Evolutionary conservation across 2,113 vertebrate genomes (phyloP).

Genomic region (Cathartes aura): DNA sequence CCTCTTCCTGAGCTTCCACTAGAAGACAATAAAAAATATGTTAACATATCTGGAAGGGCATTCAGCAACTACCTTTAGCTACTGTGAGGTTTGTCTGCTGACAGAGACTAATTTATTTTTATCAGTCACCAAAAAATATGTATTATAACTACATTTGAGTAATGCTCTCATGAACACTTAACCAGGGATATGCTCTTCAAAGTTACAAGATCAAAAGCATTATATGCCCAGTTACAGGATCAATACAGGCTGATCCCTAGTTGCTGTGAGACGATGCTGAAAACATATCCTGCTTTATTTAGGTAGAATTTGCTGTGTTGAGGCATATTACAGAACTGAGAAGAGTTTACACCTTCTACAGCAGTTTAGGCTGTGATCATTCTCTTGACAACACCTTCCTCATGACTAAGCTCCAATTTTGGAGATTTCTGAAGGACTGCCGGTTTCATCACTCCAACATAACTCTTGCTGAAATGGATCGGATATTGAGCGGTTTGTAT

Average conservation of each 20-base stretch:
- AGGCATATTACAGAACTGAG: slow-evolving; percentile 78
- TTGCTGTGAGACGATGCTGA: neutral
- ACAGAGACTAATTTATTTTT: neutral
- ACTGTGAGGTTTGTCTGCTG: neutral
- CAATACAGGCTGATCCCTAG: neutral
- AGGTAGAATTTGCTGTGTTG: slow-evolving; percentile 85
- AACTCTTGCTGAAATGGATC: slow-evolving; percentile 83
- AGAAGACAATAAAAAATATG: neutral
- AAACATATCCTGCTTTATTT: neutral
- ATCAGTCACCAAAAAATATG: neutral
- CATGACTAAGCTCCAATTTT: slow-evolving; percentile 87
- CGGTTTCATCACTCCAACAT: slow-evolving; percentile 76
- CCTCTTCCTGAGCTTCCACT: neutral
- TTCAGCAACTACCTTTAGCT: neutral
- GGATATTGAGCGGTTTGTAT: slow-evolving; percentile 75
- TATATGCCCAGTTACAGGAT: neutral
- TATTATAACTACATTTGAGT: neutral
- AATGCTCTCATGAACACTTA: neutral
- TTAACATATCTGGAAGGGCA: neutral
- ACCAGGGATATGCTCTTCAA: neutral
- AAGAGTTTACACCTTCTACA: slow-evolving; percentile 87
- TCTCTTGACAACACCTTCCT: slow-evolving; percentile 78
- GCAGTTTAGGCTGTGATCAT: slow-evolving; percentile 76
- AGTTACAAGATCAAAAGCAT: neutral
- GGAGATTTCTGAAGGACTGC: slow-evolving; percentile 92